Evolutionary conservation across 2,113 vertebrate genomes (phyloP), one percentile per base, ranked within the genome.

Genomic region (Leptobrachium leishanense): DNA sequence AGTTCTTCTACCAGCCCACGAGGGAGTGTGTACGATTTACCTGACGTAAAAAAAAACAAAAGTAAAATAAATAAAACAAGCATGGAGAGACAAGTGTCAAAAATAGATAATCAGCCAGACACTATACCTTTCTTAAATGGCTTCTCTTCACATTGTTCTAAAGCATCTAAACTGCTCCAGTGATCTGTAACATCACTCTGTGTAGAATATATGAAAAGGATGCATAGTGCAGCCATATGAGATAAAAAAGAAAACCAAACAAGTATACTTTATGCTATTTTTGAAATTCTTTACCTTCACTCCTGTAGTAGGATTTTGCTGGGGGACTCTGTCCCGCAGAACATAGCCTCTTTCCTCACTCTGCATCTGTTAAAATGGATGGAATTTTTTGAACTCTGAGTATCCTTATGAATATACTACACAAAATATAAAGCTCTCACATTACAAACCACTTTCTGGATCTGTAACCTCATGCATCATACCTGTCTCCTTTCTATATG

Each of bases 81-180:
- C 46, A 50, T 50, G 55, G 13, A 12, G 39, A 31, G 7, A 3
- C 20, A 31, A 31, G 20, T 65, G 5, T n/a, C 20, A 65, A 73
- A 9, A 74, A 64, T 11, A 74, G 10, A 31, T 43, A 12, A 31
- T 50, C 46, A 50, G 46, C 0, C 8, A 4, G 2, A 9, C 5
- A 0, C 57, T 0, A 11, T 66, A 97, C 97, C 96, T 91, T 88
- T 86, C 87, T 89, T 95, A 0, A 95, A 88, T 0, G 93, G 92
- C 53, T 92, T 95, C 0, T 94, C 90, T 39, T 92, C 89, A 0
- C 87, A 53, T 1, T 85, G 83, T 0, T 82, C 65, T 0, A 97
- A 97, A 5, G 92, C 92, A 80, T 98, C 93, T 0, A 95, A 90
- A 77, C 92, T 88, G 12, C 84, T 82, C 96, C 97, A 98, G 0